Evolutionary conservation across 2,797 vertebrate genomes (phyloP), one percentile per base, ranked within the genome.

Genomic region (Cephalopachus bancanus): DNA sequence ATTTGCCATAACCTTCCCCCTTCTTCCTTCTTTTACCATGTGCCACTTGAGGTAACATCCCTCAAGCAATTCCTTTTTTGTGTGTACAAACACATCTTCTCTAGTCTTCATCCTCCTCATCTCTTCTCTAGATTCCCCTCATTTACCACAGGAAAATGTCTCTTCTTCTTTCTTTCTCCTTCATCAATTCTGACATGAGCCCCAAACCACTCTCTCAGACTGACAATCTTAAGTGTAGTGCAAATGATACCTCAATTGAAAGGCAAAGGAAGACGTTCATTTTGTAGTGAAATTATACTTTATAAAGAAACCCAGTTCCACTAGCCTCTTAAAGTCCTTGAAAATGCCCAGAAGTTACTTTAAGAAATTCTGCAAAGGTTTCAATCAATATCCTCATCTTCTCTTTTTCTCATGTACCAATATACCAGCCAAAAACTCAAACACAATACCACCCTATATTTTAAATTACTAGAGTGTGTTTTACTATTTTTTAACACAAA

Each of bases 401-500:
- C 65, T 80, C 64, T 76, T 96, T 96, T 94, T 60, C 55, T 91
- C 67, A 83, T 83, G 67, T 90, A 64, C 72, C 64, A 55, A 60
- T 4, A 44, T n/a, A 26, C 26, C n/a, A 53, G 44, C 33, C 91
- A 86, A 91, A 96, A 94, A 69, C 37, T 81, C 44, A 93, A 96
- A 83, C 78, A 91, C 85, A 96, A 86, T 72, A 80, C 15, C 22
- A 53, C 64, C 22, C 26, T 89, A 8, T 62, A 53, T 91, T 94
- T 90, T 79, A 96, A 86, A 96, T 89, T 49, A 93, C 75, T 91
- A 55, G n/a, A 91, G 69, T 69, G 26, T 78, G 60, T 83, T 92
- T 91, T 62, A 76, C 75, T 97, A 64, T 94, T 94, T 96, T 44
- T 95, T 94, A 95, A 84, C 60, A 91, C n/a, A 60, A 89, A 37